Evolutionary conservation across 2,888 invertebrate genomes (phyloP), one percentile per base, ranked within the genome.

Genomic region (Cephus sareptanus): DNA sequence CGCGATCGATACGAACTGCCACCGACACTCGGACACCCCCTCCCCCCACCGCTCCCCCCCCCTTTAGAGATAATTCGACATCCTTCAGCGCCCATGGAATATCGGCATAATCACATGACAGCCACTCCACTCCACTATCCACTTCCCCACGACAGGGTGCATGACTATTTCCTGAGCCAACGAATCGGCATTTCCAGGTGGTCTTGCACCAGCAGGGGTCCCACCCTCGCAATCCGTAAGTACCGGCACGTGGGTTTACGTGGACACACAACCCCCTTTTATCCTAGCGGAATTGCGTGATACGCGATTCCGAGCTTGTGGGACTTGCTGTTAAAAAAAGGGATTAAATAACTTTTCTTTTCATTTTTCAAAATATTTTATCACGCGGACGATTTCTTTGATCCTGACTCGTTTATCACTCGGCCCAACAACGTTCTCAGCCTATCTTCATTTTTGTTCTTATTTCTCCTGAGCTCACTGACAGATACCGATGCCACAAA

Each of bases 1-100:
- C 40, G 68, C 71, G 71, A 71, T 71, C 71, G 71, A 71, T 71
- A 71, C 71, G 71, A 71, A 71, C 77, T 77, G 70, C 75, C 69
- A 75, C 70, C n/a, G 34, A 34, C 40, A 35, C 40, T 74, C 23
- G 13, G 34, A 35, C 73, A n/a, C 69, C 34, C 73, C 30, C 37
- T 35, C 34, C 1, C 23, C 13, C 73, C n/a, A n/a, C 76, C 35
- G 4, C 35, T 31, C 2, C 30, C 23, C 34, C 73, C 34, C 34
- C 35, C 69, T 12, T 30, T 34, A 70, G 30, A 33, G 33, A 34
- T 71, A 71, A 31, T 56, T 56, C 56, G 56, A 56, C 56, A 56
- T 56, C 56, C 56, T 56, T 56, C 56, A 56, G 56, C 9, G 23
- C 23, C 56, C 56, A 56, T 56, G 56, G 23, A 56, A 56, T 56